Base-by-base conservation (phyloP, 2,888 invertebrate genomes). In the Mayetiola destructor region DNA sequence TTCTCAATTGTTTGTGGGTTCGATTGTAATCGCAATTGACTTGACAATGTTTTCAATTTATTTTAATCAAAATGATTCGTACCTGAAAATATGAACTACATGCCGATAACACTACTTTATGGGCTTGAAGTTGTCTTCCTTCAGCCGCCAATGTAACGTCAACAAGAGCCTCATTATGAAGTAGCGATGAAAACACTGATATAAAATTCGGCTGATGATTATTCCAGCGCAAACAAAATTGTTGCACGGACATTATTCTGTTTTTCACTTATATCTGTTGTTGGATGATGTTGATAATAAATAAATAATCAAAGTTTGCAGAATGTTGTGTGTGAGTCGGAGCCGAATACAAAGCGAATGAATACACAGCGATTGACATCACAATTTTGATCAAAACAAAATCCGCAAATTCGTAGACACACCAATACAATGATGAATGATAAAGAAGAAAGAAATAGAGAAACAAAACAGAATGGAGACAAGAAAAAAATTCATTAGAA, bases 41-140 rank as follows among this genome's bases (percentile, higher is more conserved):
- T n/a, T n/a, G n/a, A n/a, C n/a, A n/a, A n/a, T n/a, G n/a, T n/a
- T n/a, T n/a, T n/a, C n/a, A n/a, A n/a, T n/a, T n/a, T n/a, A n/a
- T n/a, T n/a, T n/a, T n/a, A n/a, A n/a, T n/a, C n/a, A n/a, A n/a
- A 32, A 32, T 32, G 12, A 32, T 9, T 9, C 66, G 71, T 73
- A 87, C 88, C 77, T 91, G 89, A 73, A 92, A 92, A 73, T 91
- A 92, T n/a, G 88, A 85, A 69, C 90, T 91, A 73, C 91, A 91
- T 2, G 92, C 91, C 1, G 90, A 90, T 37, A 92, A 75, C 29
- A 92, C 89, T 58, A 92, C 84, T 75, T 88, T 90, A 71, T 92
- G 92, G 4, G 91, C 91, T 68, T 88, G 86, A 59, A 92, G 73
- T 65, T 88, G 88, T 64, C 84, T 81, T 23, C 91, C 92, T 69